Evolutionary conservation across 2,113 vertebrate species (phyloP).

Genomic region (Sakesphorus luctuosus): DNA sequence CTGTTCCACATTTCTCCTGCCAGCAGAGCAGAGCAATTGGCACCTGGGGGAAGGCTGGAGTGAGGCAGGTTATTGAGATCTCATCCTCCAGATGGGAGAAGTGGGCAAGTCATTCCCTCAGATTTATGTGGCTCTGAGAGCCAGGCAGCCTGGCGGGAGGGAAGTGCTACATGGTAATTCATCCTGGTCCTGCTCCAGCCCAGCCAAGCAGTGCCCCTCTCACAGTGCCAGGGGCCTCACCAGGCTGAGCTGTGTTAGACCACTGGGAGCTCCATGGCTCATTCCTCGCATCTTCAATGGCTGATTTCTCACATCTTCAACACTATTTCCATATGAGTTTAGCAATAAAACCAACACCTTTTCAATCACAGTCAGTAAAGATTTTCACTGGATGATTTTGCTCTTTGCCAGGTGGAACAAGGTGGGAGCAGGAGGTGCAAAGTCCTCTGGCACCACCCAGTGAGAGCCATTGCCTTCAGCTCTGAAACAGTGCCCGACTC

Average conservation of each 20-base stretch:
- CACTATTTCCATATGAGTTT: accelerated
- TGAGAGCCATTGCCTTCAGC: not conserved
- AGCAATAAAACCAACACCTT: not conserved
- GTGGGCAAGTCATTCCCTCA: not conserved
- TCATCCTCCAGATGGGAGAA: not conserved
- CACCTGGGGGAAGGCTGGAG: not conserved
- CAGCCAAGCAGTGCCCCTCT: not conserved
- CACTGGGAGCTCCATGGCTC: accelerated
- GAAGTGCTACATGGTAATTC: not conserved
- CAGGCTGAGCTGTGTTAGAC: not conserved
- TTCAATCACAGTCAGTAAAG: too few relatives aligned
- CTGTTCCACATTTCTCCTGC: too few relatives aligned
- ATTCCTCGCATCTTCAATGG: accelerated
- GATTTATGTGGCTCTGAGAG: not conserved
- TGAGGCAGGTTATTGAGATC: not conserved
- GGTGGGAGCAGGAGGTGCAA: not conserved
- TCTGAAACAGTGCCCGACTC: not conserved
- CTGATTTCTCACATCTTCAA: not conserved
- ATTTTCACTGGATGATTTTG: not conserved
- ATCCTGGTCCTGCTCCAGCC: not conserved
- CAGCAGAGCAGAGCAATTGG: not conserved
- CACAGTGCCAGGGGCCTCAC: not conserved
- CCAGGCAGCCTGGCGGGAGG: not conserved
- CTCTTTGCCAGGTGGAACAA: not conserved
- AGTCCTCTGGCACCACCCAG: not conserved